Base-by-base conservation (phyloP, 2,113 vertebrate genomes). In the Heterotilapia buettikoferi region DNA sequence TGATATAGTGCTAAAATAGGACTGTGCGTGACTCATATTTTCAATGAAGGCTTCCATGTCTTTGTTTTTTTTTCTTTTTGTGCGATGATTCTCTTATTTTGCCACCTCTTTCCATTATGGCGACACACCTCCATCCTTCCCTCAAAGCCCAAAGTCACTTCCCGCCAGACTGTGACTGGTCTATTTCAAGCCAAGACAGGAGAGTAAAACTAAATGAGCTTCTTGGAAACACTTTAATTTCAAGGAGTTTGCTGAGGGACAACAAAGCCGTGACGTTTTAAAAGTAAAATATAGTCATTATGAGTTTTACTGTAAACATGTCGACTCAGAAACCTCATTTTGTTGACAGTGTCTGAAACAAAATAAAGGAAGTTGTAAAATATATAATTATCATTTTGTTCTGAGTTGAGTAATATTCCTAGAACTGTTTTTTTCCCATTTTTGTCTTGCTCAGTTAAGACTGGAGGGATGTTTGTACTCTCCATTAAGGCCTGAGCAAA, bases 401-500 rank as follows among this genome's bases (percentile, higher is more conserved):
- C 10, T 21, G 11, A 45, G 82, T 90, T 71, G 19, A 56, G n/a
- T 66, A 38, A 81, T 76, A 29, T 63, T 56, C 7, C 12, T 29
- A 6, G 5, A 47, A 16, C n/a, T 29, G 3, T 36, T 53, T 54
- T 43, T 38, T 1, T 0, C 1, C 14, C 12, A 29, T 45, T 31
- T 83, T 24, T 43, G 24, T 31, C 6, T 81, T 21, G 52, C 61
- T 13, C 14, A 84, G 87, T 87, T 7, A n/a, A 84, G 66, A 88
- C 87, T 85, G 5, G 13, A 52, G 89, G 80, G 59, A 21, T 5
- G 11, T 21, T 86, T 87, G 56, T 56, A 87, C 79, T 85, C 31
- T 88, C 66, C 88, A 66, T 83, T 81, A 29, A 79, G 82, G 21
- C 80, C 68, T 61, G 59, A 26, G 53, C 68, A 93, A 89, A 90